phyloP scores from a whole-genome alignment of 2,797 vertebrate species.

The Macroramphosus scolopax region DNA sequence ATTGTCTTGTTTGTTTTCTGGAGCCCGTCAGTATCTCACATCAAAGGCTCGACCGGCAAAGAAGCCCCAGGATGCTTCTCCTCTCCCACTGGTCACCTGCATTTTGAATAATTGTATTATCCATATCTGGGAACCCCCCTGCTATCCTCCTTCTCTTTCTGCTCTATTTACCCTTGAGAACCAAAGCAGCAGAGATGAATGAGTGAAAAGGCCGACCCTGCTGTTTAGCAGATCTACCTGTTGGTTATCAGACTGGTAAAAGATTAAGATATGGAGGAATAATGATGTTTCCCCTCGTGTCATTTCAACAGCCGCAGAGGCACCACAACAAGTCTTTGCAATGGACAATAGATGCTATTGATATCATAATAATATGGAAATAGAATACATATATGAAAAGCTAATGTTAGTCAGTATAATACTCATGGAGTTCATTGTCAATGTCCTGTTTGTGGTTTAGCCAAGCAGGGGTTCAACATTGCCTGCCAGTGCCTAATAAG shows the following conservation, averaged over 20 bases:
- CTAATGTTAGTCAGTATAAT: slow-evolving; percentile 22
- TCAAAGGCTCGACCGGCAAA: slow-evolving; percentile 67
- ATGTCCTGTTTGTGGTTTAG: slow-evolving; percentile 45
- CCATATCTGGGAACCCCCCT: slow-evolving; percentile 51
- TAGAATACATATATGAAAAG: slow-evolving; percentile 26
- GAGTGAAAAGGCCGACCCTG: slow-evolving; percentile 58
- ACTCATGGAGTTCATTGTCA: slow-evolving; percentile 31
- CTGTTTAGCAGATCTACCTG: slow-evolving; percentile 61
- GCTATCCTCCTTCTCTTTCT: slow-evolving; percentile 49
- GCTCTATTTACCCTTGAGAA: slow-evolving; percentile 61
- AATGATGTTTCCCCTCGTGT: slow-evolving; percentile 54
- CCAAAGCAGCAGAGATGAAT: slow-evolving; percentile 33
- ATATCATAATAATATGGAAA: slow-evolving; percentile 65
- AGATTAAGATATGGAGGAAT: slow-evolving; percentile 52
- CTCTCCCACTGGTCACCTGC: slow-evolving; percentile 64
- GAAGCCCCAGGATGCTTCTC: slow-evolving; percentile 61
- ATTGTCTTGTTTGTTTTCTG: slow-evolving; percentile 43
- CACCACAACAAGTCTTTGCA: slow-evolving; percentile 33
- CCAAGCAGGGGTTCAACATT: slow-evolving; percentile 34
- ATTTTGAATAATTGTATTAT: slow-evolving; percentile 69
- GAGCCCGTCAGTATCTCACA: slow-evolving; percentile 56
- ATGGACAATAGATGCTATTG: slow-evolving; percentile 52
- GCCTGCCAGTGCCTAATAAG: slow-evolving; percentile 43
- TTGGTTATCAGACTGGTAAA: slow-evolving; percentile 48
- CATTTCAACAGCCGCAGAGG: slow-evolving; percentile 48